Percentiles rank a stretch among this genome's conserved stretches.
phyloP scores from a whole-genome alignment of 2,888 invertebrate genomes.

The Caenorhabditis plicata region DNA sequence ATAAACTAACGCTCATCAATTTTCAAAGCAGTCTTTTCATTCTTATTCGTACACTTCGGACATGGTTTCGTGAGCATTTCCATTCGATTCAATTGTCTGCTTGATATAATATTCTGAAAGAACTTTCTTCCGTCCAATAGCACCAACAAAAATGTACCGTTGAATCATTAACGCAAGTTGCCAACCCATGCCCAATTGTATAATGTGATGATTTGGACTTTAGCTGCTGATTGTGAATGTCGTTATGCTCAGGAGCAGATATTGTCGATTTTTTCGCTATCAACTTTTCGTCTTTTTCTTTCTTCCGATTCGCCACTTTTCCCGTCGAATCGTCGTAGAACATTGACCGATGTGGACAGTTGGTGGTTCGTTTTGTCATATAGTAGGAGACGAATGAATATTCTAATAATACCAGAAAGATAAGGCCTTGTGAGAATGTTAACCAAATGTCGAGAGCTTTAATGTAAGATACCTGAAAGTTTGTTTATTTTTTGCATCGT shows the following conservation, averaged over 20 bases:
- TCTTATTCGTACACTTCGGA: conserved; percentile 51
- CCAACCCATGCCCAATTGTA: conserved; percentile 44
- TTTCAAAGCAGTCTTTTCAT: conserved; percentile 51
- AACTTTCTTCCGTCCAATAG: conserved; percentile 53
- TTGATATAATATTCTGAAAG: no score
- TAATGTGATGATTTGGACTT: conserved; percentile 27
- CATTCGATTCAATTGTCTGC: no score
- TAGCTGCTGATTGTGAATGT: conserved; percentile 9
- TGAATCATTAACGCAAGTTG: conserved; percentile 48
- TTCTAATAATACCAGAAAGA: conserved; percentile 64
- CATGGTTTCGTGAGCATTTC: no score
- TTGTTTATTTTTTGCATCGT: no score
- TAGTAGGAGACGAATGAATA: conserved; percentile 65
- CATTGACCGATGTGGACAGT: conserved; percentile 50
- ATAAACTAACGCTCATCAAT: conserved; percentile 55
- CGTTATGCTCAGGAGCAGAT: not conserved
- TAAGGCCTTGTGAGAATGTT: conserved; percentile 61
- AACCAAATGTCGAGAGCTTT: conserved; percentile 65
- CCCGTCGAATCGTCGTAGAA: conserved; percentile 25
- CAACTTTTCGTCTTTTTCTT: not conserved
- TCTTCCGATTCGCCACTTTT: conserved; percentile 3
- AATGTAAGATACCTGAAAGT: conserved; percentile 57
- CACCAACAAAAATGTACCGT: conserved; percentile 53
- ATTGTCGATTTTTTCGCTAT: not conserved
- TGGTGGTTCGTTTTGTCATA: conserved; percentile 55